Evolutionary conservation across 1,140 invertebrate genomes (phyloP).

Genomic region (Caenorhabditis remanei): DNA sequence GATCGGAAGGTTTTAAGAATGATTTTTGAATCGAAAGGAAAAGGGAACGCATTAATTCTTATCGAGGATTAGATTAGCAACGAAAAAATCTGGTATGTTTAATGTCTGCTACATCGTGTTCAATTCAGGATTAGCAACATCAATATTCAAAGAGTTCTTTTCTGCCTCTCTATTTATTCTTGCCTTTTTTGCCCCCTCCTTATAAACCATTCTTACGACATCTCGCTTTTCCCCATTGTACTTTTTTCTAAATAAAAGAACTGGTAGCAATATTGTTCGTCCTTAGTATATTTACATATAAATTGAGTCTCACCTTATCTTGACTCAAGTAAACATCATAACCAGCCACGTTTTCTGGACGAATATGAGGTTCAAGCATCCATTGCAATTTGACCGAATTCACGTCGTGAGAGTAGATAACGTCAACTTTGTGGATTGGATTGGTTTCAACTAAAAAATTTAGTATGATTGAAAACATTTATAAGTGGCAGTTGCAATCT

Average conservation of each 20-base stretch:
- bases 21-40: neutral
- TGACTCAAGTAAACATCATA: conserved; percentile 75
- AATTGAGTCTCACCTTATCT: conserved; percentile 58
- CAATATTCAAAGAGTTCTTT: conserved; percentile 37
- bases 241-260: neutral
- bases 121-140: conserved; percentile 25
- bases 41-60: neutral
- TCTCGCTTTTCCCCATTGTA: neutral
- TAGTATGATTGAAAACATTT: neutral
- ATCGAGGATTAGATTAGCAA: neutral
- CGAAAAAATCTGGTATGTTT: neutral
- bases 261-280: neutral
- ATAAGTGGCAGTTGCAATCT: no score
- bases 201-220: conserved; percentile 54
- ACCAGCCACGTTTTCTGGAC: conserved; percentile 65
- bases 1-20: neutral
- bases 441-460: conserved; percentile 66
- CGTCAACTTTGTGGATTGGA: conserved; percentile 75
- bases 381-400: conserved; percentile 74
- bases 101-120: conserved; percentile 17
- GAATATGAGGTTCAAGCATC: conserved; percentile 71
- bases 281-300: neutral
- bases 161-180: neutral
- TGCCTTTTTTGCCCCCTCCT: neutral
- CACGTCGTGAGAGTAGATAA: conserved; percentile 76